phyloP scores from a whole-genome alignment of 2,888 invertebrate species.

The Folsomia manolachei region DNA sequence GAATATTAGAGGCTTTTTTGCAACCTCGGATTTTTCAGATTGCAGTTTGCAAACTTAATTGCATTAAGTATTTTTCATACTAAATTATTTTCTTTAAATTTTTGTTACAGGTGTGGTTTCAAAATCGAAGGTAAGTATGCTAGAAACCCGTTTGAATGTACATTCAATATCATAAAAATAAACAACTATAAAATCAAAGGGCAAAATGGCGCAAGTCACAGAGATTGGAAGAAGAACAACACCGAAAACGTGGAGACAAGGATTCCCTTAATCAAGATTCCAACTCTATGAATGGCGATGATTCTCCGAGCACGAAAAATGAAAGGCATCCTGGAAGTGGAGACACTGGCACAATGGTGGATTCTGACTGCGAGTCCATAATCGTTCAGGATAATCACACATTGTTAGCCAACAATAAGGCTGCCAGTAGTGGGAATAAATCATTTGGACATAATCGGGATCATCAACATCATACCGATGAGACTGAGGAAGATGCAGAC shows the following conservation, averaged over 20 bases:
- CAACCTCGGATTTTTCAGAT: background rate
- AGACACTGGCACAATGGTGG: background rate
- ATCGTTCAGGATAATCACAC: constrained; percentile 10
- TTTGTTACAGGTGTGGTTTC: constrained; percentile 77
- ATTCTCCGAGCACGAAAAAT: background rate
- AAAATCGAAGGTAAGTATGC: too few relatives aligned
- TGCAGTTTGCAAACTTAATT: background rate
- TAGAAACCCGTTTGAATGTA: too few relatives aligned
- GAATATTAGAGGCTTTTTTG: too few relatives aligned
- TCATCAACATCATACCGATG: too few relatives aligned
- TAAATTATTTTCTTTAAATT: constrained; percentile 10
- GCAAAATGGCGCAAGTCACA: constrained; percentile 93
- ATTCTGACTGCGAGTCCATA: background rate
- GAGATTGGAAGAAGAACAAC: constrained; percentile 83
- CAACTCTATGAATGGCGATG: background rate
- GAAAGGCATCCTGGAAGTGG: background rate
- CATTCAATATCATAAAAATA: too few relatives aligned
- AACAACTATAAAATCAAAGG: too few relatives aligned
- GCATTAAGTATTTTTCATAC: background rate
- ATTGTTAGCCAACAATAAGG: too few relatives aligned
- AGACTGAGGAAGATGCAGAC: too few relatives aligned
- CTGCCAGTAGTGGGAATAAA: too few relatives aligned
- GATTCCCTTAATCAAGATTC: background rate
- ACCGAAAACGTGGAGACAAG: constrained; percentile 56
- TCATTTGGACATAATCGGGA: too few relatives aligned